A percentile compares a stretch with the other conserved stretches of the same genome.
phyloP scores from a whole-genome alignment of 2,113 vertebrate species.

The Bubo scandiacus region DNA sequence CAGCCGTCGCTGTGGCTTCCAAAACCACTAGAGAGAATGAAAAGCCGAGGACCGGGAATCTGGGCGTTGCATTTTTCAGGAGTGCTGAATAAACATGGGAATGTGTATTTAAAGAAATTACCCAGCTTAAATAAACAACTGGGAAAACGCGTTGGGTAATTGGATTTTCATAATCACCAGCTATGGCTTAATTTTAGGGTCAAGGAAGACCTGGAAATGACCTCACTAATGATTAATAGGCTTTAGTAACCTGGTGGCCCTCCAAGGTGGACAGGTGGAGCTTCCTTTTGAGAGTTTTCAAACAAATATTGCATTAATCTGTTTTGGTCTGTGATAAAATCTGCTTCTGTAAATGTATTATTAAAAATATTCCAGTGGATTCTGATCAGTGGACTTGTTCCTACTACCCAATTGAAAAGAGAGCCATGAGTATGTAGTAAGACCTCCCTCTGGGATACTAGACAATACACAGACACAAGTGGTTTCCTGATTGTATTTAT shows the following conservation, averaged over 20 bases:
- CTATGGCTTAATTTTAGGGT: conserved; percentile 61
- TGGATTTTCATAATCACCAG: conserved; percentile 40
- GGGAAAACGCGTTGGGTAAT: not conserved
- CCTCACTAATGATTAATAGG: conserved; percentile 35
- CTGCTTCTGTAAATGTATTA: not conserved
- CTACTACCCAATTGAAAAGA: not conserved
- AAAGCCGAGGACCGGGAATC: not conserved
- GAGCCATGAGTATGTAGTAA: not conserved
- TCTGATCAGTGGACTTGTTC: not conserved
- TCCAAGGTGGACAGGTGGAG: conserved; percentile 44
- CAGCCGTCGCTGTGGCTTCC: not conserved
- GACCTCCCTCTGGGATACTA: not conserved
- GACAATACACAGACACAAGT: conserved; percentile 53
- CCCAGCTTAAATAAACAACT: conserved; percentile 65
- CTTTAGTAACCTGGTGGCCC: not conserved
- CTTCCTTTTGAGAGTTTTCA: conserved; percentile 32
- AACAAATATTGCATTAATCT: not conserved
- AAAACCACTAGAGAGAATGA: not conserved
- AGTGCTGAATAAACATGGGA: conserved; percentile 65
- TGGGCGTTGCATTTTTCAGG: conserved; percentile 48
- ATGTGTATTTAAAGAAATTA: conserved; percentile 68
- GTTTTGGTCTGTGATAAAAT: not conserved
- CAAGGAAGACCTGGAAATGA: conserved; percentile 37
- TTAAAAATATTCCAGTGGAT: conserved; percentile 1
- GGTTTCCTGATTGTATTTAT: conserved; percentile 50